Evolutionary conservation across 2,113 vertebrate genomes (phyloP).

Genomic region (Scartelaos histophorus): DNA sequence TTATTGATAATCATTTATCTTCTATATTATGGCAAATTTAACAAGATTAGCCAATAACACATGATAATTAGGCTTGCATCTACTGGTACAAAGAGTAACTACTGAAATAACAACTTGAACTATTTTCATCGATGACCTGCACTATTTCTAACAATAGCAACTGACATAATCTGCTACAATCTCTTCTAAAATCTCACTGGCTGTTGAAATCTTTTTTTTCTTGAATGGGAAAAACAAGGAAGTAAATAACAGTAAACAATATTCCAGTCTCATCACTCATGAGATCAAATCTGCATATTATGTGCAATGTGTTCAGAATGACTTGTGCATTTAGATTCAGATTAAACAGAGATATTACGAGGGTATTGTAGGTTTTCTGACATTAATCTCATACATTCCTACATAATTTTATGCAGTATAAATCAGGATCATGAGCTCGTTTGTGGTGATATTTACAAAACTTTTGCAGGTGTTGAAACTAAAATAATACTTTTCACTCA

Average conservation of each 20-base stretch:
- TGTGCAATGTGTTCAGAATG: neutral
- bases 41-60: neutral
- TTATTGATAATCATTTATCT: too few species aligned
- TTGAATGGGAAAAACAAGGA: too few species aligned
- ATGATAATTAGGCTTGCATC: neutral
- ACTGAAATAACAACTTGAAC: neutral
- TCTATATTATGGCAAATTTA: neutral
- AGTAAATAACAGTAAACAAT: too few species aligned
- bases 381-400: too few species aligned
- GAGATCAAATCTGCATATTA: neutral
- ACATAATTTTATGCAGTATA: neutral
- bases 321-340: neutral
- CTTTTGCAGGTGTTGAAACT: too few species aligned
- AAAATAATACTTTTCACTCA: neutral
- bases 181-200: neutral
- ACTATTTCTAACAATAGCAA: too few species aligned
- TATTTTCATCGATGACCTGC: neutral
- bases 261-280: too few species aligned
- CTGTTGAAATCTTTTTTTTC: neutral
- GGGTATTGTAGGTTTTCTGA: too few species aligned
- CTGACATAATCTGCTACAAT: neutral
- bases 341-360: too few species aligned
- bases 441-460: neutral
- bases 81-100: neutral
- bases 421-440: neutral